phyloP scores from a whole-genome alignment of 2,888 invertebrate species.

The Oligia strigilis region DNA sequence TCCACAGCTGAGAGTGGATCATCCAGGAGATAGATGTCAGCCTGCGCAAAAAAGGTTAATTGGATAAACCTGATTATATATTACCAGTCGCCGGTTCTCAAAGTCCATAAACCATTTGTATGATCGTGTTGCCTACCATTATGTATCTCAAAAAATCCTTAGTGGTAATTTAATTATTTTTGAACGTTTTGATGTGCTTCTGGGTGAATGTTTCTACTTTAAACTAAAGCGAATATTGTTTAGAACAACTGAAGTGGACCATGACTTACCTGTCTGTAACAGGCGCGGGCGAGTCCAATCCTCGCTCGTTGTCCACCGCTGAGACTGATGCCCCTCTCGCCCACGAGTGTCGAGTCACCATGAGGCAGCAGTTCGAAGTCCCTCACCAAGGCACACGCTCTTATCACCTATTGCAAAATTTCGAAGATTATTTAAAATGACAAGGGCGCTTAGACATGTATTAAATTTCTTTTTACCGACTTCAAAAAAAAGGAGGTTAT shows the following conservation, averaged over 20 bases:
- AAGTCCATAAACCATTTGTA: neutral
- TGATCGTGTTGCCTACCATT: no score
- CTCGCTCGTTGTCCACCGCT: constrained; percentile 96
- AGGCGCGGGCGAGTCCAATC: constrained; percentile 94
- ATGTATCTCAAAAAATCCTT: neutral
- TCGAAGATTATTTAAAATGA: neutral
- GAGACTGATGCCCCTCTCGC: constrained; percentile 94
- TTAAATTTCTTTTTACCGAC: neutral
- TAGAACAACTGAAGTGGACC: neutral
- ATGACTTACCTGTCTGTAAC: constrained; percentile 93
- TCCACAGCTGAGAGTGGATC: constrained; percentile 95
- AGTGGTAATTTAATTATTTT: neutral
- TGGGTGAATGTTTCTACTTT: neutral
- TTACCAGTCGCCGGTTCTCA: neutral
- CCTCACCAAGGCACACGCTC: constrained; percentile 91
- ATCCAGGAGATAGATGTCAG: constrained; percentile 94
- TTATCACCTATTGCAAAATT: constrained; percentile 79
- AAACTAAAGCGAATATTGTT: neutral
- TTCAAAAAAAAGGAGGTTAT: no score
- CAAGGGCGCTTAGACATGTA: no score
- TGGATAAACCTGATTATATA: neutral
- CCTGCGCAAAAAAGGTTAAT: constrained; percentile 74
- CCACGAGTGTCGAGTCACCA: constrained; percentile 94
- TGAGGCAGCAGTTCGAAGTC: constrained; percentile 93
- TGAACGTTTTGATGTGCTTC: neutral